phyloP scores from a whole-genome alignment of 2,888 invertebrate species.

The Agriotes lineatus region DNA sequence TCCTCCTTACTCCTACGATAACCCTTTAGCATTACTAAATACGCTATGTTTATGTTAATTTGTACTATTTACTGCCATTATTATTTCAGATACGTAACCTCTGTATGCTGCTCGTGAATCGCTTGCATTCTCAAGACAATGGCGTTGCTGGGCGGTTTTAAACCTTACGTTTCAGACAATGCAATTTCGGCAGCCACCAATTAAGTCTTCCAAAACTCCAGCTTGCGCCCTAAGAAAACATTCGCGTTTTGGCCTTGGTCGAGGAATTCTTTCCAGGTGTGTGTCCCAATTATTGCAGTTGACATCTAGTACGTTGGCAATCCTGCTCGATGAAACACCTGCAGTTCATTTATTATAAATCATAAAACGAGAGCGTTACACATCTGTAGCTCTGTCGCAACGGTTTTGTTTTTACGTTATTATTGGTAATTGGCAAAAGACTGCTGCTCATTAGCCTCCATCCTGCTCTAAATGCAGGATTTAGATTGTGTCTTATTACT shows the following conservation, averaged over 20 bases:
- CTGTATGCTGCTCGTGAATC: conserved; percentile 26
- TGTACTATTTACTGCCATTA: conserved; percentile 34
- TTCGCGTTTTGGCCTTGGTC: not conserved
- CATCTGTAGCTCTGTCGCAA: conserved; percentile 27
- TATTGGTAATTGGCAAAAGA: conserved; percentile 34
- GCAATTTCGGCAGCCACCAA: not conserved
- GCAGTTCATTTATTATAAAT: conserved; percentile 39
- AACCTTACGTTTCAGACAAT: conserved; percentile 3
- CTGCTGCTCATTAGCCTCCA: conserved; percentile 2
- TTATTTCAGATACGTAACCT: conserved; percentile 30
- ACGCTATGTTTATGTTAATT: conserved; percentile 40
- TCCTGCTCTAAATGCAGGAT: not conserved
- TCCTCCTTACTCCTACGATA: conserved; percentile 35
- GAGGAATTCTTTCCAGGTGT: conserved; percentile 20
- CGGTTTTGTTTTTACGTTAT: conserved; percentile 30
- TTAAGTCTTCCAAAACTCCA: too few relatives aligned
- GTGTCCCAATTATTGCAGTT: conserved; percentile 27
- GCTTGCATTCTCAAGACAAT: conserved; percentile 28
- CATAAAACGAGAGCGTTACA: conserved; percentile 36
- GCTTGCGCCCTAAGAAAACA: too few relatives aligned
- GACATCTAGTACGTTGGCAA: conserved; percentile 24
- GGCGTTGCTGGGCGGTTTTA: conserved; percentile 9
- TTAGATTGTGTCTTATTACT: not conserved
- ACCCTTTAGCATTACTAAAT: conserved; percentile 37
- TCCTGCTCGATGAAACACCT: conserved; percentile 31